Evolutionary conservation across 1,140 invertebrate species (phyloP).

Genomic region (Galleria mellonella): DNA sequence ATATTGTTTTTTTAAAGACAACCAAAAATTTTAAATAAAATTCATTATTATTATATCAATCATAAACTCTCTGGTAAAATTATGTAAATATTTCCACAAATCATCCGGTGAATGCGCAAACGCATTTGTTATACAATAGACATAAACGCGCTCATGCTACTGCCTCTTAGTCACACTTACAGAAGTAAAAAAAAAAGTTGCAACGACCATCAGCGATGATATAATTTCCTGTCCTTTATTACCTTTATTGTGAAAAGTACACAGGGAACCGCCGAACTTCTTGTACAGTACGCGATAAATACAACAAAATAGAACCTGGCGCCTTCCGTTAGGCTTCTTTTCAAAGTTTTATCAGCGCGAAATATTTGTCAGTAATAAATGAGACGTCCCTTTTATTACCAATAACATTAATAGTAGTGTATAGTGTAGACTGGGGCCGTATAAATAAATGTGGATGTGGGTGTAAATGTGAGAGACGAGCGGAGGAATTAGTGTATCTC

Average conservation of each 20-base stretch:
- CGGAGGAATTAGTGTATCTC: not conserved
- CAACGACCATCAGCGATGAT: slow-evolving; percentile 17
- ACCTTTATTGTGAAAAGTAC: slow-evolving; percentile 14
- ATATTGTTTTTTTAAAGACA: too few relatives aligned
- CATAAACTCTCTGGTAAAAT: too few relatives aligned
- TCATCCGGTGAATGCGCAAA: slow-evolving; percentile 25
- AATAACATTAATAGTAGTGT: slow-evolving; percentile 44
- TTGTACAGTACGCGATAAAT: slow-evolving; percentile 34
- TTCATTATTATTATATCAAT: too few relatives aligned
- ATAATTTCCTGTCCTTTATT: slow-evolving; percentile 47
- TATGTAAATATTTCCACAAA: too few relatives aligned
- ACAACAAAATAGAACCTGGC: slow-evolving; percentile 55
- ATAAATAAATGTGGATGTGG: slow-evolving; percentile 38
- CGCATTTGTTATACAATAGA: slow-evolving; percentile 50
- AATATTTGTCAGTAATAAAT: slow-evolving; percentile 74
- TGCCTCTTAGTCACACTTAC: not conserved
- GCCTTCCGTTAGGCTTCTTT: slow-evolving; percentile 55
- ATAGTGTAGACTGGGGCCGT: slow-evolving; percentile 40
- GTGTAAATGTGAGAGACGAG: slow-evolving; percentile 14
- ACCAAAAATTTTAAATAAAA: not conserved
- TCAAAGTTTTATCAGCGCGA: slow-evolving; percentile 50
- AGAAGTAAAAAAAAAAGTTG: not conserved
- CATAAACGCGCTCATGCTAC: slow-evolving; percentile 42
- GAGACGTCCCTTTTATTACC: slow-evolving; percentile 68
- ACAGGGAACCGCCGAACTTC: slow-evolving; percentile 36